Evolutionary conservation across 2,797 vertebrate genomes (phyloP).

Genomic region (Pelochelys cantorii): DNA sequence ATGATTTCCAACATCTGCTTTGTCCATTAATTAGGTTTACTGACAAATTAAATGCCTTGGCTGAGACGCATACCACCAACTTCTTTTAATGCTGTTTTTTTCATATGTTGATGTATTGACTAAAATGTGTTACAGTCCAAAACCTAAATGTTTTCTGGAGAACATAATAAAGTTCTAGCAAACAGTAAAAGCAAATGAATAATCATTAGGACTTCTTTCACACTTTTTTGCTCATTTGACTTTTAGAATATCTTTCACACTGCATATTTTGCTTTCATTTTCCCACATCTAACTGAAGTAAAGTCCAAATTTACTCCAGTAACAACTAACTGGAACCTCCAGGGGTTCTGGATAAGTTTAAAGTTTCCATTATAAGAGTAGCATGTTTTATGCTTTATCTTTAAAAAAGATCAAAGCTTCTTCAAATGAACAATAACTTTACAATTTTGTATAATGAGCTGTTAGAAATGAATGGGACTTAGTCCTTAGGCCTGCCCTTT

Average conservation of each 20-base stretch:
- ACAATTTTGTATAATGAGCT: not conserved
- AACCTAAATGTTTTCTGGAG: slow-evolving; percentile 26
- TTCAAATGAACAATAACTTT: not conserved
- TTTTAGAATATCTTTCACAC: slow-evolving; percentile 35
- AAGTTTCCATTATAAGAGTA: not conserved
- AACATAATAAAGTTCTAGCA: slow-evolving; percentile 19
- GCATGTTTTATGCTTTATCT: not conserved
- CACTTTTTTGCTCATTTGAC: slow-evolving; percentile 20
- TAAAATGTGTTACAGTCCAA: slow-evolving; percentile 26
- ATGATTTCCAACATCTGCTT: slow-evolving; percentile 69
- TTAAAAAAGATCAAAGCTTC: not conserved
- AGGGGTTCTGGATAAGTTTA: not conserved
- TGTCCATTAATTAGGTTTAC: slow-evolving; percentile 78
- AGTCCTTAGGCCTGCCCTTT: not conserved
- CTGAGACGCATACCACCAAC: slow-evolving; percentile 58
- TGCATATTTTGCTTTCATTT: not conserved
- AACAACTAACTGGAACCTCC: not conserved
- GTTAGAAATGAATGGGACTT: not conserved
- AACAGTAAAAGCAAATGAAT: slow-evolving; percentile 59
- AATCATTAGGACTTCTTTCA: slow-evolving; percentile 30
- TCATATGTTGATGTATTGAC: slow-evolving; percentile 71
- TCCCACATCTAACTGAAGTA: not conserved
- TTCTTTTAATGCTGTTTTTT: slow-evolving; percentile 22
- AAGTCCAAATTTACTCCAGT: not conserved
- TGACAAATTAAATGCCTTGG: slow-evolving; percentile 79